Base-by-base conservation (phyloP, 1,140 invertebrate genomes). In the Chironomus tepperi region DNA sequence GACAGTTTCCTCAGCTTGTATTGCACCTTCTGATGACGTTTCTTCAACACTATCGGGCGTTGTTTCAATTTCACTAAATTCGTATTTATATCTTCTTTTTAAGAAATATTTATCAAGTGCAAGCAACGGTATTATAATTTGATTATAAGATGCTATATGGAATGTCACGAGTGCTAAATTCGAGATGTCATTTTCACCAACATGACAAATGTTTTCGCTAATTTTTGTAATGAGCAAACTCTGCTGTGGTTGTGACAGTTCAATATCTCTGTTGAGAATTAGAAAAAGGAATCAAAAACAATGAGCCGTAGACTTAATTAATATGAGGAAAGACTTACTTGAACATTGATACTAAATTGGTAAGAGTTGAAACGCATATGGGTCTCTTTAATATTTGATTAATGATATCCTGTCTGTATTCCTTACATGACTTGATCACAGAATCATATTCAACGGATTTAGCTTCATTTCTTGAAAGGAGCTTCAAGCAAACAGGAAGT, bases 51-150 rank as follows among this genome's bases (percentile, higher is more conserved):
- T 9, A 18, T 70, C 65, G 19, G 19, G 19, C 3, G 65, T 16
- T 5, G n/a, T 19, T 16, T 70, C 65, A 21, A 18, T 3, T 21
- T 70, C 65, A 18, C 9, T 70, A 21, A 70, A 18, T 10, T 18
- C 8, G 7, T 18, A 19, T 70, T 18, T 70, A 70, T 70, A 70
- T 18, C 65, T 7, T 7, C 19, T 5, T 1, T 7, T 70, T 3
- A 10, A 70, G 18, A 70, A 70, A 21, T 70, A 70, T 70, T 70
- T 18, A 16, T 70, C 65, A 6, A 70, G 19, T 70, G 65, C 65
- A 18, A 70, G 65, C 0, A 70, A 1, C 7, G 65, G 65, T 3
- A 70, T 21, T 7, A 70, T 70, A 10, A 70, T 18, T 21, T 70
- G 65, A 21, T 21, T 70, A 70, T 19, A 70, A 18, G 9, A 3